Evolutionary conservation across 2,113 vertebrate species (phyloP), one percentile per base, ranked within the genome.

Genomic region (Myotis davidii): DNA sequence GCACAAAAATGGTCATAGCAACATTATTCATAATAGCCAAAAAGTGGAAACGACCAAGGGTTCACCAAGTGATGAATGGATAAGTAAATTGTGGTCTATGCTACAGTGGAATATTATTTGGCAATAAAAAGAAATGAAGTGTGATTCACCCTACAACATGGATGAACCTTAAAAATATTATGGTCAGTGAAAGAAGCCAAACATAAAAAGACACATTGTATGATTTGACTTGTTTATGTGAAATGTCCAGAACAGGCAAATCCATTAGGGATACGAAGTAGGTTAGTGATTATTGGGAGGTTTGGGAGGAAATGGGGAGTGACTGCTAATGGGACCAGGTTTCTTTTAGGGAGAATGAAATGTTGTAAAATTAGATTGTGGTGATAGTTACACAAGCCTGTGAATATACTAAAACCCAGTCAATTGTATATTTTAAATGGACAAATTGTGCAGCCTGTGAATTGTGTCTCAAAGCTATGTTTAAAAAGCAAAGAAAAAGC

Each of bases 201-300:
- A 37, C 34, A 48, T 52, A 79, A 78, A 72, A 88, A 54, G 32
- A n/a, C 9, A 34, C 16, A 37, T 56, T 67, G 4, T 54, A 54
- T 61, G 37, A 70, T 89, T 64, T 77, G 74, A 77, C 20, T 61
- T 20, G 32, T 72, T 95, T 90, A 79, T 72, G n/a, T 69, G 82
- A 87, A 90, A 93, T 77, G 64, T 81, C n/a, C 61, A 74, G 52
- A 88, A 52, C 64, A 52, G 56, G 34, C n/a, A 96, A 87, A 90
- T 74, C 52, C 32, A 45, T 61, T 45, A 32, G 72, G 20, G 37
- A 85, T 50, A 83, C 65, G 78, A 89, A 86, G 48, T 29, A 72
- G 59, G 48, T 70, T 59, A 88, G n/a, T 56, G 50, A 79, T 81
- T 70, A 29, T 48, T 78, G 64, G 61, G 21, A 81, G 50, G 14